A percentile compares a stretch with the other conserved stretches of the same genome.
These are phyloP conservation scores for Sarotherodon lohbergeri DNA, from an alignment of 2,113 vertebrate genomes.

Conservation along the genomic window DNA sequence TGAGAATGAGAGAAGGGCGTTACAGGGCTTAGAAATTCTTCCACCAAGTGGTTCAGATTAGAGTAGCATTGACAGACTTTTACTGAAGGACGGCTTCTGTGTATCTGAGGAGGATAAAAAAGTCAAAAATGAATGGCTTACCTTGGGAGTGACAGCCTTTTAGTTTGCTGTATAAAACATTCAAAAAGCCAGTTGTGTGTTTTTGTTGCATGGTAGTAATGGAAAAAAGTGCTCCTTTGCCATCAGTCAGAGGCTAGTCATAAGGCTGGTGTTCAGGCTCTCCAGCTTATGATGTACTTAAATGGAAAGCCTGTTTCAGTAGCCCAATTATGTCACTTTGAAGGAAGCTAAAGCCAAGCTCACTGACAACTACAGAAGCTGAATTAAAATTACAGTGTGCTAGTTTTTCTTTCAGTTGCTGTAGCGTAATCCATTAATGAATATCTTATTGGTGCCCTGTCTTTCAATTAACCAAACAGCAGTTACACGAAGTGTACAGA, in stretches of 20 bases:
- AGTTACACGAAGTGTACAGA: background rate
- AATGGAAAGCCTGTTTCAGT: background rate
- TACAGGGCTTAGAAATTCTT: background rate
- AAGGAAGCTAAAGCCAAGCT: background rate
- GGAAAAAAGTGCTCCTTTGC: background rate
- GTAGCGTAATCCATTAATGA: background rate
- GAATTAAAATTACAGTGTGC: background rate
- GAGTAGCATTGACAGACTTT: background rate
- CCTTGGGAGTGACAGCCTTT: background rate
- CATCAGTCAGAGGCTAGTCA: background rate
- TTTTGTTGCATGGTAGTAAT: background rate
- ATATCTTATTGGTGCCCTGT: background rate
- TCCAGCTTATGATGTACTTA: background rate
- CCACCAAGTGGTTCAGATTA: background rate
- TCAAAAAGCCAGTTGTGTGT: background rate
- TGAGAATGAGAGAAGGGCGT: background rate
- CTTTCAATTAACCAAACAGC: background rate
- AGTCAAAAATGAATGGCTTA: background rate
- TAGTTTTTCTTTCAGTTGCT: background rate
- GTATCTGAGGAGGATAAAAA: background rate
- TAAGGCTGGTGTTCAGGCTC: background rate
- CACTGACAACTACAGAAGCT: background rate
- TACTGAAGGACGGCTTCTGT: background rate
- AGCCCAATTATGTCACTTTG: background rate
- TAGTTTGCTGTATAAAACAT: background rate